Percentiles rank a stretch among this genome's conserved stretches.
phyloP scores from a whole-genome alignment of 1,140 invertebrate species.

The Calephelis nemesis region DNA sequence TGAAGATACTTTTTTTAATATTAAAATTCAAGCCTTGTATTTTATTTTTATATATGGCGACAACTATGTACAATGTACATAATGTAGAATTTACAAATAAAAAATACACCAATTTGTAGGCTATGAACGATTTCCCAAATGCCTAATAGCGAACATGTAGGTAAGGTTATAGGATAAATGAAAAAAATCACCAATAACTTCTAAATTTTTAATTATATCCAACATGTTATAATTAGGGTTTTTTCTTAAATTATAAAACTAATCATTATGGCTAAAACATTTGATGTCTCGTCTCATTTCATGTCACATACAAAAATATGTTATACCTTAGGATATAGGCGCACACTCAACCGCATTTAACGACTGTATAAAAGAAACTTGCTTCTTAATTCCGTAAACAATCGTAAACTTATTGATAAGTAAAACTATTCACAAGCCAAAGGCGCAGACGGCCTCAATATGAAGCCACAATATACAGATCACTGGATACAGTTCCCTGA shows the following conservation, averaged over 20 bases:
- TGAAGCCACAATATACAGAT: slow-evolving; percentile 58
- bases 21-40: too few species aligned
- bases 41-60: too few species aligned
- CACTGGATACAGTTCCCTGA: slow-evolving; percentile 49
- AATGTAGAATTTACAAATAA: too few species aligned
- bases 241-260: slow-evolving; percentile 66
- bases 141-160: too few species aligned
- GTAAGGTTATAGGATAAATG: neutral
- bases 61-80: too few species aligned
- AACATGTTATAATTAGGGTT: slow-evolving; percentile 73
- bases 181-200: slow-evolving; percentile 38
- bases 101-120: too few species aligned
- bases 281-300: slow-evolving; percentile 56
- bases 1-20: too few species aligned
- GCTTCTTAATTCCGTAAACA: slow-evolving; percentile 55
- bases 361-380: slow-evolving; percentile 57
- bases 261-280: slow-evolving; percentile 68
- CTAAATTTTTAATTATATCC: slow-evolving; percentile 72
- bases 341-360: slow-evolving; percentile 59
- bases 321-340: slow-evolving; percentile 66
- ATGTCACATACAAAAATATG: slow-evolving; percentile 74
- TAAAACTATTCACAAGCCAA: slow-evolving; percentile 67
- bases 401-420: slow-evolving; percentile 51
- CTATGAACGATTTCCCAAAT: too few species aligned
- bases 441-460: slow-evolving; percentile 48